Conservation (phyloP, 2,888 invertebrate species). For the Minunthozetes semirufus region DNA sequence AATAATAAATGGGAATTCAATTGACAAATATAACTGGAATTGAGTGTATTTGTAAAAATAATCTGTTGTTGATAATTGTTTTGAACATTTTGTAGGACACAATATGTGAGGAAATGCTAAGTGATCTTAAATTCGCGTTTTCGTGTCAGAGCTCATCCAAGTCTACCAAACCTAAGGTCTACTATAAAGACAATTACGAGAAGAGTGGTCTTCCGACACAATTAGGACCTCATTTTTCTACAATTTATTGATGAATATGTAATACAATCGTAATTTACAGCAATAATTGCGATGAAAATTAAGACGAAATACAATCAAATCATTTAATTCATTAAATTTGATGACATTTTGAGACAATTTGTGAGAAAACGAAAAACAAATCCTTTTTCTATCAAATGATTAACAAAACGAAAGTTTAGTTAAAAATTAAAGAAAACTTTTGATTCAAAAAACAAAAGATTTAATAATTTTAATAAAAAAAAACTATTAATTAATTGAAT, state of each 20-base stretch:
- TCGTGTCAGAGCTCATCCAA: slow-evolving; percentile 42
- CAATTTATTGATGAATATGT: neutral
- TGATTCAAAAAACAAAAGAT: too few relatives aligned
- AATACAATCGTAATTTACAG: slow-evolving; percentile 3
- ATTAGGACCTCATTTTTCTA: slow-evolving; percentile 26
- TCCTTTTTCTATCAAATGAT: too few relatives aligned
- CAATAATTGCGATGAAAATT: neutral
- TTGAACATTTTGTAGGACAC: slow-evolving; percentile 36
- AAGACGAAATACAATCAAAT: neutral
- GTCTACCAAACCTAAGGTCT: slow-evolving; percentile 25
- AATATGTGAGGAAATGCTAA: slow-evolving; percentile 41
- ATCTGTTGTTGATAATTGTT: slow-evolving; percentile 14
- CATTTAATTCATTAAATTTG: neutral
- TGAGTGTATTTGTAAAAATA: too few relatives aligned
- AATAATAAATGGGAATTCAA: too few relatives aligned
- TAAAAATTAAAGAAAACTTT: too few relatives aligned
- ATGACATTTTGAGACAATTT: neutral
- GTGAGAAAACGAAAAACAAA: too few relatives aligned
- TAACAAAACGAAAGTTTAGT: too few relatives aligned
- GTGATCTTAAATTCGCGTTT: slow-evolving; percentile 42
- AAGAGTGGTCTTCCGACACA: slow-evolving; percentile 26
- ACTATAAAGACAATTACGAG: neutral
- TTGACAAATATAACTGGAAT: too few relatives aligned
- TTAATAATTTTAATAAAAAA: too few relatives aligned
- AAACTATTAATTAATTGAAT: too few relatives aligned